Conservation (phyloP, 2,113 vertebrate genomes). For the Spermophilus dauricus region DNA sequence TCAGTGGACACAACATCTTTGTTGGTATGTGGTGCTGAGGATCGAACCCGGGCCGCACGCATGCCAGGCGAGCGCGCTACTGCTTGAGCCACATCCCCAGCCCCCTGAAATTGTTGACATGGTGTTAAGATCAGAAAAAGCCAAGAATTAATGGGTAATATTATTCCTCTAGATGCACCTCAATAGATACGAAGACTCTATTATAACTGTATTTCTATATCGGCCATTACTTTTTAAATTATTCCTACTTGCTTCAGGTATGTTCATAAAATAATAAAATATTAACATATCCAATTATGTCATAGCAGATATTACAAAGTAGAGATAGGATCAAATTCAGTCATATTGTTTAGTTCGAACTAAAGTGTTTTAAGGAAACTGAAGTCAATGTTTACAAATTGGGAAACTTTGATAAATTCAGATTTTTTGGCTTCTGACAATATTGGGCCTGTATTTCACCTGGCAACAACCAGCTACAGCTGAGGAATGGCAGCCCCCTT, state of each 20-base stretch:
- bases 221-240: not conserved
- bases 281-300: not conserved
- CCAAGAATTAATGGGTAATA: not conserved
- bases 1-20: no score
- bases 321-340: not conserved
- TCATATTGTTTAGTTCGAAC: not conserved
- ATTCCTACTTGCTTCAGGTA: not conserved
- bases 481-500: not conserved
- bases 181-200: not conserved
- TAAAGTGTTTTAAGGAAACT: not conserved
- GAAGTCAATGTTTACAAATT: not conserved
- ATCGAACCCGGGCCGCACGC: no score
- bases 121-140: not conserved
- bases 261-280: not conserved
- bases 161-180: not conserved
- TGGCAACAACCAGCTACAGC: not conserved
- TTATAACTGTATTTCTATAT: not conserved
- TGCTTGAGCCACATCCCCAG: no score
- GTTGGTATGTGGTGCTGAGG: no score
- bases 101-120: no score
- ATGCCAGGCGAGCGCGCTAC: no score
- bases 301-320: not conserved
- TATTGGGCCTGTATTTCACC: not conserved
- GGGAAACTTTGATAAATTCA: not conserved
- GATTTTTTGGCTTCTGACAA: not conserved